Conservation (phyloP, 1,140 invertebrate genomes). For the Diuraphis noxia region DNA sequence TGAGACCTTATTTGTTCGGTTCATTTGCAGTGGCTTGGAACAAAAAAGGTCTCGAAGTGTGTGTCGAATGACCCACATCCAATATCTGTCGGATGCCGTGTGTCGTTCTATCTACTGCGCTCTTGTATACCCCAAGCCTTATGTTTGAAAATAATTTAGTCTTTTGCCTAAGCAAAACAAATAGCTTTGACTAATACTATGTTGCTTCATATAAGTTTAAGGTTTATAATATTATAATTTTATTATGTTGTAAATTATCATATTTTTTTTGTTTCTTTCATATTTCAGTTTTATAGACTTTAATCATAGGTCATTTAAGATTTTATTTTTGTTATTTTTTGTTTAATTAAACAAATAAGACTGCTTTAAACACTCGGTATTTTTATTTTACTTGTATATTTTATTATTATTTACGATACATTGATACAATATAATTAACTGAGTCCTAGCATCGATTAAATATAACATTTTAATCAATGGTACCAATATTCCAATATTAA, state of each 20-base stretch:
- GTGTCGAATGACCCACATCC: too few species aligned
- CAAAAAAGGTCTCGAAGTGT: background rate
- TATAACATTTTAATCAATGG: background rate
- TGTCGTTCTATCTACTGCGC: background rate
- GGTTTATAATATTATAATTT: background rate
- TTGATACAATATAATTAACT: background rate
- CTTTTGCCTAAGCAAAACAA: background rate
- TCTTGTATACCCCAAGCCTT: background rate
- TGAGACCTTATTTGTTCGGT: constrained; percentile 1
- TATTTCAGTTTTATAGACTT: constrained; percentile 47
- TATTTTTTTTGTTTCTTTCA: constrained; percentile 3
- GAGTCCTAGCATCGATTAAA: background rate
- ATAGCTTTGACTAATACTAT: constrained; percentile 33
- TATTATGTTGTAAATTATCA: constrained; percentile 25
- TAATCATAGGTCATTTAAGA: constrained; percentile 36
- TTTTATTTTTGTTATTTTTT: constrained; percentile 55
- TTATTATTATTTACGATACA: background rate
- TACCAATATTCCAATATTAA: background rate
- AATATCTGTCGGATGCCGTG: background rate
- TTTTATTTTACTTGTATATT: constrained; percentile 46
- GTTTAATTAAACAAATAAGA: constrained; percentile 51
- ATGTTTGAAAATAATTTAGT: background rate
- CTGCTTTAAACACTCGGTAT: constrained; percentile 47
- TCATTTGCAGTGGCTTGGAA: background rate
- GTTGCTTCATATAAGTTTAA: constrained; percentile 16